These are phyloP conservation scores for Oncorhynchus nerka DNA, from an alignment of 2,113 vertebrate species.

Conservation along the genomic window DNA sequence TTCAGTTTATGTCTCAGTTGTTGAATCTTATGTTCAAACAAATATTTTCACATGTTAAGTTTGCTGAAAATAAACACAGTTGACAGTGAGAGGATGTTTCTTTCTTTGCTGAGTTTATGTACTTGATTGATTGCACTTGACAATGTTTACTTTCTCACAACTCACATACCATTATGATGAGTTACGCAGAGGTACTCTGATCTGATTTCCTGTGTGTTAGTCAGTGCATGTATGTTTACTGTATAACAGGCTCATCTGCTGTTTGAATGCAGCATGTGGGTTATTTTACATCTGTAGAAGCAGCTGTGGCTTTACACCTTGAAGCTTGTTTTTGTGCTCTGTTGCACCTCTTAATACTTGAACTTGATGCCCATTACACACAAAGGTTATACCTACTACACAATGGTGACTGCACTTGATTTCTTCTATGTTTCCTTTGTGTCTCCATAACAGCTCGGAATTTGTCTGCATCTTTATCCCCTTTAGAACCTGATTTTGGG, in stretches of 20 bases:
- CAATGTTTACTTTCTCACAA: neutral
- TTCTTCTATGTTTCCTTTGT: neutral
- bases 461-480: neutral
- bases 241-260: neutral
- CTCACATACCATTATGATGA: neutral
- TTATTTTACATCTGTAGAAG: no score
- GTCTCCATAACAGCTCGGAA: neutral
- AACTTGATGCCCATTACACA: no score
- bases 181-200: neutral
- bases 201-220: neutral
- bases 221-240: neutral
- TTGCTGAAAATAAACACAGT: no score
- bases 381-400: no score
- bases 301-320: no score
- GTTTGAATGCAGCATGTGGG: neutral
- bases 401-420: neutral
- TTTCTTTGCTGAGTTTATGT: no score
- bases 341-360: no score
- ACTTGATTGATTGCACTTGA: neutral
- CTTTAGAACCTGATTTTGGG: neutral
- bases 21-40: no score
- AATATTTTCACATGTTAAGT: no score
- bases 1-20: no score
- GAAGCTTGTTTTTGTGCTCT: no score
- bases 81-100: no score